Base-by-base conservation (phyloP, 2,113 vertebrate species). In the Phoenicopterus ruber region DNA sequence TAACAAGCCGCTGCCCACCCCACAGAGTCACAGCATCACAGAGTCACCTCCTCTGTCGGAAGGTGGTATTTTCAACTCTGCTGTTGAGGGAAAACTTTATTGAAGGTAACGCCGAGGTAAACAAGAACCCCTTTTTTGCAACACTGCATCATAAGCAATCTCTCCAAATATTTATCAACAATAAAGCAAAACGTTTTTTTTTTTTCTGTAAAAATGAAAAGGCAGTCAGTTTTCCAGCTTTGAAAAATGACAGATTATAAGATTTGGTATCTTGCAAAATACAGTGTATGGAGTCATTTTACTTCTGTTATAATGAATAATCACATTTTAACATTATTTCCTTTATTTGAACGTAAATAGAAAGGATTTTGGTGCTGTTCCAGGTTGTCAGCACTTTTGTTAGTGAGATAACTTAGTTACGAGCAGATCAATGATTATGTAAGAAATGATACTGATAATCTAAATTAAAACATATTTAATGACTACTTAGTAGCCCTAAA, bases 391-490 rank as follows among this genome's bases (percentile, higher is more conserved):
- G 52, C 25, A 31, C 24, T 70, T 63, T 24, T 28, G 42, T 72
- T 67, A 58, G 26, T 40, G 63, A 65, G 46, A 32, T 67, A 55
- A 86, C 38, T 79, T 50, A 17, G 38, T 11, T 57, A 47, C 22
- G 29, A 92, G 47, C 70, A 93, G 90, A 77, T 72, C 70, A 86
- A 49, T 86, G 57, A 25, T 73, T 83, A 36, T 31, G 63, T 50
- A 73, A 92, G 46, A 96, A 95, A 77, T 81, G 0, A 95, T 72
- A 20, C 67, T 49, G 31, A 44, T 88, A 80, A 88, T 92, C 82
- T 92, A 83, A 86, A 94, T 81, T 70, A 58, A 92, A 88, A 59
- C 19, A 40, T 70, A 70, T 72, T 94, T 94, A 94, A 81, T 65
- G 26, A 42, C 36, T 57, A 32, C 28, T 90, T 90, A 84, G n/a